Evolutionary conservation across 2,113 vertebrate genomes (phyloP).

Genomic region (Benitochromis conjunctus): DNA sequence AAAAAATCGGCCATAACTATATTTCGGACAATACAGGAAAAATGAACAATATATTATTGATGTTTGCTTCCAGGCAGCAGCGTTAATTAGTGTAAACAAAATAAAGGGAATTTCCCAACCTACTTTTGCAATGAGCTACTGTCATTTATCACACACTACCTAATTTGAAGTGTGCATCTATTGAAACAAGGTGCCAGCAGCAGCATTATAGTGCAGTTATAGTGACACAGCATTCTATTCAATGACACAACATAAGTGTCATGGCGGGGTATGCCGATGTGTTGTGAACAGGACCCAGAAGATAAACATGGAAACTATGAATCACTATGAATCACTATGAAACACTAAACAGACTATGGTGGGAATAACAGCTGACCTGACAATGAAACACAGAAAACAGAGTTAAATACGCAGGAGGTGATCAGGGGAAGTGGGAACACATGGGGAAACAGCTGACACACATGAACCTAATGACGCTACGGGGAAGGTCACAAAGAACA

Average conservation of each 20-base stretch:
- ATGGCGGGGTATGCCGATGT: no score
- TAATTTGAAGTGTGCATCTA: background rate
- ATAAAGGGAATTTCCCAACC: background rate
- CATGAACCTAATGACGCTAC: no score
- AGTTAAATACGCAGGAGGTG: no score
- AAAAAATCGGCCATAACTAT: background rate
- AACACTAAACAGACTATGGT: no score
- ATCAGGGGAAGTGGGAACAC: no score
- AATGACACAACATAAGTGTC: background rate
- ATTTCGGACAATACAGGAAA: background rate
- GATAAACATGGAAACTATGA: no score
- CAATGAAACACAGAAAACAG: no score
- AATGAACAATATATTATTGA: background rate
- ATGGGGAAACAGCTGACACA: no score
- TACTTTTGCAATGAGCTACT: background rate
- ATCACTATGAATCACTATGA: no score
- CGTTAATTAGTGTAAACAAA: background rate
- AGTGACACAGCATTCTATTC: background rate
- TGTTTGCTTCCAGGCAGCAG: background rate
- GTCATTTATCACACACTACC: background rate
- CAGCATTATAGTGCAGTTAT: background rate
- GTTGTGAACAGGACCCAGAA: no score
- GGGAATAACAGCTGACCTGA: no score
- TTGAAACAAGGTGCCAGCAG: background rate
- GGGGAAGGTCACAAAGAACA: no score